These are phyloP conservation scores for Astreopora myriophthalma DNA, from an alignment of 64 coral and sea anemone species.

Conservation along the genomic window DNA sequence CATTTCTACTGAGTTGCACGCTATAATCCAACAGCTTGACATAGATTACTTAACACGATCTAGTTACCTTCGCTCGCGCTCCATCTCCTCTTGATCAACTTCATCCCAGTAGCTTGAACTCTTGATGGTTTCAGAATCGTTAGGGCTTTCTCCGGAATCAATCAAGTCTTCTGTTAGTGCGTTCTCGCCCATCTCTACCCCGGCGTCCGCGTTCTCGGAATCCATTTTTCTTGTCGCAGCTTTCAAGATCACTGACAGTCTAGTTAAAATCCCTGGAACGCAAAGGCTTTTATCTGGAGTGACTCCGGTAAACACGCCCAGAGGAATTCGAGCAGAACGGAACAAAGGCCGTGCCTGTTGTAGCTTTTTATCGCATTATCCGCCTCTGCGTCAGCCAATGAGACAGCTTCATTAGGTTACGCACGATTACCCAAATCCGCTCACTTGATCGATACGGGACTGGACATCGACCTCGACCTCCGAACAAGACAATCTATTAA, in stretches of 20 bases:
- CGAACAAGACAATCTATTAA: no score
- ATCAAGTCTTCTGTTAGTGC: not conserved
- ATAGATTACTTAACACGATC: not conserved
- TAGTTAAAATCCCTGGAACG: not conserved
- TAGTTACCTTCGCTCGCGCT: slow-evolving; percentile 14
- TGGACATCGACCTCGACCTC: no score
- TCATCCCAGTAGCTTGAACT: slow-evolving; percentile 17
- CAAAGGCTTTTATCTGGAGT: not conserved
- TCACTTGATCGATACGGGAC: no score
- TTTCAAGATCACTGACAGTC: not conserved
- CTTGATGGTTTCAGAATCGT: not conserved
- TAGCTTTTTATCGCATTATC: not conserved
- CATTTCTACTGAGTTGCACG: not conserved
- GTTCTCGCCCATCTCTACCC: not conserved
- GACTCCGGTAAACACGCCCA: slow-evolving; percentile 19
- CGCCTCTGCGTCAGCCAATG: not conserved
- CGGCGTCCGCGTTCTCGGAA: not conserved
- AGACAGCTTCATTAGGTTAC: not conserved
- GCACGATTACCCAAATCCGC: not conserved
- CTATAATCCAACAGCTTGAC: not conserved
- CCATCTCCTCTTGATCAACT: slow-evolving; percentile 15
- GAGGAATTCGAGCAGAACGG: not conserved
- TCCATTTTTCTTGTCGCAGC: not conserved
- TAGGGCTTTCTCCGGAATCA: not conserved
- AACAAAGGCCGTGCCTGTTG: not conserved